Percentiles rank a stretch among this genome's conserved stretches.
Conservation (phyloP, 2,888 invertebrate genomes). For the Acheta domesticus region DNA sequence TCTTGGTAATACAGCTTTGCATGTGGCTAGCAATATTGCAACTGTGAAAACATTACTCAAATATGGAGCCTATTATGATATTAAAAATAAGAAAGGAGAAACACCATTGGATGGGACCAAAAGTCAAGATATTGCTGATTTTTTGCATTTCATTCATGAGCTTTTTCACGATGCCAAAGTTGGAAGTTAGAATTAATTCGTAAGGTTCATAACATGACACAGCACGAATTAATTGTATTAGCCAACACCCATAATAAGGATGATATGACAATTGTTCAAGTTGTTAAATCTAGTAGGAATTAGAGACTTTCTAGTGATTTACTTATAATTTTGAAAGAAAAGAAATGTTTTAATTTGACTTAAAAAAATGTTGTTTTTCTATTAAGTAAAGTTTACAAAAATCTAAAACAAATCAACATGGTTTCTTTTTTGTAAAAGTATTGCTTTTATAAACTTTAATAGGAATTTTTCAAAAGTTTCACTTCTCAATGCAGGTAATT, state of each 20-base stretch:
- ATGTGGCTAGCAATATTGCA: slow-evolving; percentile 38
- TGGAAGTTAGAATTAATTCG: slow-evolving; percentile 34
- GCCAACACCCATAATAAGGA: slow-evolving; percentile 38
- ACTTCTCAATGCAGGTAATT: too few relatives aligned
- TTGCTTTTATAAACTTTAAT: too few relatives aligned
- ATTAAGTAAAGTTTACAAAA: too few relatives aligned
- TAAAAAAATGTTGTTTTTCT: too few relatives aligned
- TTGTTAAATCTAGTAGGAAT: slow-evolving; percentile 34
- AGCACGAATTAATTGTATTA: slow-evolving; percentile 36
- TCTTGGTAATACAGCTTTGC: slow-evolving; percentile 35
- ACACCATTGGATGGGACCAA: slow-evolving; percentile 35
- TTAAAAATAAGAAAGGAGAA: slow-evolving; percentile 37
- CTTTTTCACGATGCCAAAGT: slow-evolving; percentile 35
- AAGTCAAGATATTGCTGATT: slow-evolving; percentile 33
- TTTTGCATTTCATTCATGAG: slow-evolving; percentile 37
- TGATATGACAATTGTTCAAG: slow-evolving; percentile 38
- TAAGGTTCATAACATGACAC: slow-evolving; percentile 32
- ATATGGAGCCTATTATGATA: slow-evolving; percentile 38
- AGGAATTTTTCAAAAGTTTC: too few relatives aligned
- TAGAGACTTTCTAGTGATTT: slow-evolving; percentile 34
- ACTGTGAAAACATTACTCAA: slow-evolving; percentile 36
- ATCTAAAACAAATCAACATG: too few relatives aligned
- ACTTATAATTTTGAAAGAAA: too few relatives aligned
- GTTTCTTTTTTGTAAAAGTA: too few relatives aligned
- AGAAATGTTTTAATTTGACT: too few relatives aligned